These are phyloP conservation scores for Tenualosa thibaudeaui DNA, from an alignment of 2,797 vertebrate species.

Conservation along the genomic window DNA sequence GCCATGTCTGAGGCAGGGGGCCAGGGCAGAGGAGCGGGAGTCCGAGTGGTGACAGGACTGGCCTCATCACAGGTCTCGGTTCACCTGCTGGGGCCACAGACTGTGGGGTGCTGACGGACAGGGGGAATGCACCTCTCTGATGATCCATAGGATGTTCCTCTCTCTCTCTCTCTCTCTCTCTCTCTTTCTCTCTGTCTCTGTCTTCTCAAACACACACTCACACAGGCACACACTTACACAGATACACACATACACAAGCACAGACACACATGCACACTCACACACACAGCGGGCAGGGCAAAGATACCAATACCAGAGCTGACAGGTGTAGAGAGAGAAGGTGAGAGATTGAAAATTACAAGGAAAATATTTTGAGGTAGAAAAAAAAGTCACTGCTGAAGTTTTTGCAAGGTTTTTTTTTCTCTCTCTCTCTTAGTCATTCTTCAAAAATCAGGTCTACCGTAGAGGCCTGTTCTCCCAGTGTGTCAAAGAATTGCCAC, in stretches of 20 bases:
- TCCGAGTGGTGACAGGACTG: background rate
- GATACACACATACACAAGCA: background rate
- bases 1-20: background rate
- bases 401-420: background rate
- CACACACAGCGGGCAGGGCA: background rate
- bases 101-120: background rate
- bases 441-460: background rate
- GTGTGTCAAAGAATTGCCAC: background rate
- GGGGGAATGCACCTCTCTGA: background rate
- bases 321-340: background rate
- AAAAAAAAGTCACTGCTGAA: background rate
- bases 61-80: background rate
- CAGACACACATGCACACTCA: background rate
- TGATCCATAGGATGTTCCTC: background rate
- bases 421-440: background rate
- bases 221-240: background rate
- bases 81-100: background rate
- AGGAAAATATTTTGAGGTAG: background rate
- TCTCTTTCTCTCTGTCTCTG: background rate
- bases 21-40: background rate
- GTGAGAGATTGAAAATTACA: background rate
- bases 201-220: background rate
- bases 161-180: background rate
- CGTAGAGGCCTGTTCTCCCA: background rate
- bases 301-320: background rate